These are phyloP conservation scores for Thymelicus sylvestris DNA, from an alignment of 2,888 invertebrate species.

Conservation along the genomic window DNA sequence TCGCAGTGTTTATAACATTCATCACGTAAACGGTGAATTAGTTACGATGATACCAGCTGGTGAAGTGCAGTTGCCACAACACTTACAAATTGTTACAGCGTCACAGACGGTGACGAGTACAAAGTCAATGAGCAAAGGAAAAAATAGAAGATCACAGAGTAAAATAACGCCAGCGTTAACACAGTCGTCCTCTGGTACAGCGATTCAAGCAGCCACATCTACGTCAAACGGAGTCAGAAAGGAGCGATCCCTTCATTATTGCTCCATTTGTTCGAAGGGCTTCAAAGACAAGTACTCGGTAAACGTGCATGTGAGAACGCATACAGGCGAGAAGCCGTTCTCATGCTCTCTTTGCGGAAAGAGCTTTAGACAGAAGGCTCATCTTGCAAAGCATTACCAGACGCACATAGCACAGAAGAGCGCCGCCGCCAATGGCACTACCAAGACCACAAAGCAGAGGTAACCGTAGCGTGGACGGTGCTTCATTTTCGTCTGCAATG, in stretches of 20 bases:
- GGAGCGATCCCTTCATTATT: conserved; percentile 94
- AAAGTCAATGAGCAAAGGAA: conserved; percentile 86
- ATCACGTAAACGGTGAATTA: conserved; percentile 76
- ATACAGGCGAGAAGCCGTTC: conserved; percentile 99
- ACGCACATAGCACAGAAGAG: conserved; percentile 95
- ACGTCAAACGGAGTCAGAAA: conserved; percentile 91
- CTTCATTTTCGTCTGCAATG: conserved; percentile 47
- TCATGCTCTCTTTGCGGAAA: conserved; percentile 97
- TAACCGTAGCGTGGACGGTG: conserved; percentile 60
- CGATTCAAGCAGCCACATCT: conserved; percentile 82
- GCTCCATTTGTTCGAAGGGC: conserved; percentile 96
- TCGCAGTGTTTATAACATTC: conserved; percentile 82
- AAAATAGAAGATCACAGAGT: conserved; percentile 87
- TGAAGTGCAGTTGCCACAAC: conserved; percentile 76
- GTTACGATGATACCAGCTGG: conserved; percentile 80
- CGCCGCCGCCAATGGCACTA: conserved; percentile 87
- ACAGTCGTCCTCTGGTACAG: conserved; percentile 69
- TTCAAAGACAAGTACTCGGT: conserved; percentile 99
- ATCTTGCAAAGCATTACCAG: conserved; percentile 96
- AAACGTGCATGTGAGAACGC: conserved; percentile 98
- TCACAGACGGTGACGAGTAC: conserved; percentile 86
- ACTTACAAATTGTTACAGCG: conserved; percentile 84
- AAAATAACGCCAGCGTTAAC: conserved; percentile 77
- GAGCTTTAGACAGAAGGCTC: conserved; percentile 96
- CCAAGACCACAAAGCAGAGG: conserved; percentile 83